Evolutionary conservation across 2,888 invertebrate species (phyloP), one percentile per base, ranked within the genome.

Genomic region (Priapulus caudatus): DNA sequence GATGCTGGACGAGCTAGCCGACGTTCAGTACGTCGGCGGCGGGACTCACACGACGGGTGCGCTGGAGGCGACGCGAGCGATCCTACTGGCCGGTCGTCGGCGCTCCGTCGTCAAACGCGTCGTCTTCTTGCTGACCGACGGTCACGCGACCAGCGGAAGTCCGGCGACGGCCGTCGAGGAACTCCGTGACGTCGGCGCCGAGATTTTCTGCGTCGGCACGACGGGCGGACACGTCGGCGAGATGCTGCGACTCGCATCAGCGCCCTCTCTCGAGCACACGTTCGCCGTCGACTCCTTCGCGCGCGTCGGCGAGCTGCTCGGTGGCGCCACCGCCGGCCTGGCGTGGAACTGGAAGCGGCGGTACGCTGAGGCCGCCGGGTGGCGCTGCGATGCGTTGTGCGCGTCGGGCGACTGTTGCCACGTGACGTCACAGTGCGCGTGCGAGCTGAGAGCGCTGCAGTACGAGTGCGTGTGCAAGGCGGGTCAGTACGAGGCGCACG

Each of bases 1-100:
- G 48, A 63, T 82, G 47, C 78, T 79, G 56, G 74, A 77, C 49
- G 78, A 81, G 60, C 67, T 82, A 21, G 77, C 76, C 15, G 72
- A 72, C 46, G 78, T 82, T 45, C 72, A 67, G 48, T 83, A 81
- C 62, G 74, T 74, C 15, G 82, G 82, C 1, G 82, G 83, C 1
- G 81, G 80, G 20, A 83, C 83, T 1, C 81, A 77, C 63, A 83
- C 83, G 0, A 69, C 79, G 22, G 81, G 81, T n/a, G 83, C 82
- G 1, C 73, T 83, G 55, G 65, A 76, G 53, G 77, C 78, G 60
- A 82, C 82, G 1, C 74, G 79, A 68, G 81, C 79, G 64, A 65
- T n/a, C 10, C 44, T 50, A 51, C 24, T 50, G 3, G n/a, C n/a
- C n/a, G n/a, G n/a, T n/a, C n/a, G n/a, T n/a, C n/a, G n/a, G n/a